Evolutionary conservation across 2,888 invertebrate genomes (phyloP).

Genomic region (Dascillus cervinus): DNA sequence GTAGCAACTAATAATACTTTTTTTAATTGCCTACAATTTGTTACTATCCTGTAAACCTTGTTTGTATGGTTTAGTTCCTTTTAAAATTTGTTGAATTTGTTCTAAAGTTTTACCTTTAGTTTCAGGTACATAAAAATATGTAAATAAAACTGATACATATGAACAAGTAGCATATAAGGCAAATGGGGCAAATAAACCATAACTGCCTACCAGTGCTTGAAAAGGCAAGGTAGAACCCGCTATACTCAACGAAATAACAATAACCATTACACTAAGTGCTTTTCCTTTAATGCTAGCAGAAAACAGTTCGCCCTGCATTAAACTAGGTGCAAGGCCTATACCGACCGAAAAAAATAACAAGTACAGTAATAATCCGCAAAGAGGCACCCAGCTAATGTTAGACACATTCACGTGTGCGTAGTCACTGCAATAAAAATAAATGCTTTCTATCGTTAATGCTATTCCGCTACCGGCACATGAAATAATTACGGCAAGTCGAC

Average conservation of each 20-base stretch:
- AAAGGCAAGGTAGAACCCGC: conserved; percentile 27
- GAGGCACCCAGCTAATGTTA: conserved; percentile 26
- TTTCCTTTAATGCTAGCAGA: conserved; percentile 20
- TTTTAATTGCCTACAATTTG: too few species aligned
- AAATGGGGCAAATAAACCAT: conserved; percentile 31
- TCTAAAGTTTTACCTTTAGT: too few species aligned
- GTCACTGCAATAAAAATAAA: conserved; percentile 26
- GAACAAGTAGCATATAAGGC: conserved; percentile 25
- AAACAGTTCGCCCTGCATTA: conserved; percentile 19
- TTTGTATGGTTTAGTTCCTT: too few species aligned
- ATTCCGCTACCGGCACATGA: conserved; percentile 24
- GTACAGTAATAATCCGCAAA: conserved; percentile 28
- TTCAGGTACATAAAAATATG: conserved; percentile 31
- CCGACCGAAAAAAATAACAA: conserved; percentile 14
- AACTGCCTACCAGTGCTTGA: conserved; percentile 24
- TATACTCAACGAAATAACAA: conserved; percentile 22
- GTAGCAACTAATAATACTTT: too few species aligned
- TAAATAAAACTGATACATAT: conserved; percentile 21
- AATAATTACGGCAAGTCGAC: conserved; percentile 25
- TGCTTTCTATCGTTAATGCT: conserved; percentile 21
- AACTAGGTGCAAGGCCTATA: conserved; percentile 9
- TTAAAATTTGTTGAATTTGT: conserved; percentile 34
- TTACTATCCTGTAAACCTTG: too few species aligned
- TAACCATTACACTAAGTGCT: conserved; percentile 23
- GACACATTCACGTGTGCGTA: conserved; percentile 15